Percentiles rank a stretch among this genome's conserved stretches.
Evolutionary conservation across 2,888 invertebrate species (phyloP).

Genomic region (Drosophila neoperkinsi): DNA sequence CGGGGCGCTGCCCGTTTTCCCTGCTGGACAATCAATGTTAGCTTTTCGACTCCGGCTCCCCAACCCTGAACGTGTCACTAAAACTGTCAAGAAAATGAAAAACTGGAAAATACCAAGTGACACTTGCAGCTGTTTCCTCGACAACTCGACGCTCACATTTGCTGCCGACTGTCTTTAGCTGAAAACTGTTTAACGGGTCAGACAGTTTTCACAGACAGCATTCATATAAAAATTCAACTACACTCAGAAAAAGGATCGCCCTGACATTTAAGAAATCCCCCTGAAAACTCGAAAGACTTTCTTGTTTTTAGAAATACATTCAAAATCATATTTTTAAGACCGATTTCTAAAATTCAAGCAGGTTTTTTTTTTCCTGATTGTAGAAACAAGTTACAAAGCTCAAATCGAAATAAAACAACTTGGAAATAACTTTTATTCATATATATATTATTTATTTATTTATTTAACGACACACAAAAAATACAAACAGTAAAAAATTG

Average conservation of each 20-base stretch:
- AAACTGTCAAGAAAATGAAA: conserved; percentile 57
- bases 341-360: not conserved
- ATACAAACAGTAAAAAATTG: not conserved
- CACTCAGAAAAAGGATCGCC: not conserved
- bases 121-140: conserved; percentile 65
- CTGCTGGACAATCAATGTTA: conserved; percentile 32
- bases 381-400: not conserved
- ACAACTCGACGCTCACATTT: conserved; percentile 21
- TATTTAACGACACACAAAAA: not conserved
- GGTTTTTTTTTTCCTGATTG: no score
- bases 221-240: not conserved
- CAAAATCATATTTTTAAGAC: not conserved
- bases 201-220: not conserved
- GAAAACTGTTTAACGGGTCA: conserved; percentile 21
- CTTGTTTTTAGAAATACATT: not conserved
- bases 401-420: not conserved
- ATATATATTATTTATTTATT: not conserved
- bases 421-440: not conserved
- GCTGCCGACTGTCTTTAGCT: conserved; percentile 19
- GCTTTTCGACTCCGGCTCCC: conserved; percentile 13
- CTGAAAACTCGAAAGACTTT: not conserved
- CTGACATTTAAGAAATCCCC: not conserved
- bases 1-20: not conserved
- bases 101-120: conserved; percentile 56
- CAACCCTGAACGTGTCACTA: conserved; percentile 43